These are phyloP conservation scores for Drosophila setifemur DNA, from an alignment of 1,140 invertebrate genomes.

Conservation along the genomic window DNA sequence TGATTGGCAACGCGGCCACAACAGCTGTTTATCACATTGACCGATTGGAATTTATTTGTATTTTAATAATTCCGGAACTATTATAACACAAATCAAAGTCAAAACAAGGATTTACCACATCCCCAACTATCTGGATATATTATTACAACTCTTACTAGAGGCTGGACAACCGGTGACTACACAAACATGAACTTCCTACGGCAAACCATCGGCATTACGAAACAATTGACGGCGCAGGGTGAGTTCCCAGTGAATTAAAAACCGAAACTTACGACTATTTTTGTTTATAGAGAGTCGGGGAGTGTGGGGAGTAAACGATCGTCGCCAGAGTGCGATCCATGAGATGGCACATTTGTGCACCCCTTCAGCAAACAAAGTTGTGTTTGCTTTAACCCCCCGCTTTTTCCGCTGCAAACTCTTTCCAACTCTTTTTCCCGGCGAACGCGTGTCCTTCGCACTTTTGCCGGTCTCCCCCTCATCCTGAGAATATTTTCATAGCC, in stretches of 20 bases:
- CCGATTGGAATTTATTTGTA: background rate
- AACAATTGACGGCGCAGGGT: slow-evolving; percentile 74
- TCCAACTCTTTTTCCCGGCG: slow-evolving; percentile 31
- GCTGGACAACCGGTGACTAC: background rate
- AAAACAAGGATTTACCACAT: no score
- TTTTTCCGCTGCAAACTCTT: background rate
- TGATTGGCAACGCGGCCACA: background rate
- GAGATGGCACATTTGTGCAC: slow-evolving; percentile 34
- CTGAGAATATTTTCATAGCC: slow-evolving; percentile 69
- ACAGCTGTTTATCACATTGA: background rate
- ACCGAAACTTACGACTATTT: no score
- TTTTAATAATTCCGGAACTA: background rate
- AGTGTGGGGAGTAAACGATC: no score
- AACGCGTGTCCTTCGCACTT: slow-evolving; percentile 51
- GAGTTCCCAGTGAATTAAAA: slow-evolving; percentile 12
- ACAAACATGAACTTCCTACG: slow-evolving; percentile 75
- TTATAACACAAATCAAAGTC: no score
- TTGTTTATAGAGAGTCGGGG: no score
- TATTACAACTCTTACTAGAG: no score
- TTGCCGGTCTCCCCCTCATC: no score
- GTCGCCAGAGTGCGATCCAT: no score
- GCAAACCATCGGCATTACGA: slow-evolving; percentile 80
- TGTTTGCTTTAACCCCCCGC: background rate
- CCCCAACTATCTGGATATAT: no score
- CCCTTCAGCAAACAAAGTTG: slow-evolving; percentile 41